Evolutionary conservation across 23 tunicate species (phyloP).

Genomic region (Styela plicata): DNA sequence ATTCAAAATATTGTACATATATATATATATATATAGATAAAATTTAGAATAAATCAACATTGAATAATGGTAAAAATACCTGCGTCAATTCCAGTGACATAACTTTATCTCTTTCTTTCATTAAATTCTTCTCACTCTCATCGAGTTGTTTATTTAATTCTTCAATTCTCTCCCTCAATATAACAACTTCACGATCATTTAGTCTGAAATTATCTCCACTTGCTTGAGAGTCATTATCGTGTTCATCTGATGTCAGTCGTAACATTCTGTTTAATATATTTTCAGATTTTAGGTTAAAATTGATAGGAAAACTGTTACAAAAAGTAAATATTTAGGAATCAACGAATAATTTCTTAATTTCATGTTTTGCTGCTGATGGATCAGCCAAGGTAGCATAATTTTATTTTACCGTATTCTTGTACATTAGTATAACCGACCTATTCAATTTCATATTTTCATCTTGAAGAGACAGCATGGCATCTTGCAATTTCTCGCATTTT

Average conservation of each 20-base stretch:
- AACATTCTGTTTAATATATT: background rate
- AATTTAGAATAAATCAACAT: too few relatives aligned
- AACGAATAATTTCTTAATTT: too few relatives aligned
- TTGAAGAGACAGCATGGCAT: conserved; percentile 59
- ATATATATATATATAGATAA: too few relatives aligned
- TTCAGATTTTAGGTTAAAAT: too few relatives aligned
- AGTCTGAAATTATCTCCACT: background rate
- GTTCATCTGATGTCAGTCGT: background rate
- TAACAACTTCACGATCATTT: background rate
- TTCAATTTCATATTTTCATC: conserved; percentile 58
- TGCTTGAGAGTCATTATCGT: background rate
- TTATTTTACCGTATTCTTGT: too few relatives aligned
- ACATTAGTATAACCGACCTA: too few relatives aligned
- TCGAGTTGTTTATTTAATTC: background rate
- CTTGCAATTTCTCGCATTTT: conserved; percentile 55
- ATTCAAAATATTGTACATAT: too few relatives aligned
- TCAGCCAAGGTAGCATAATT: too few relatives aligned
- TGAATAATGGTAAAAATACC: too few relatives aligned
- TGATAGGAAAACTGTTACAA: too few relatives aligned
- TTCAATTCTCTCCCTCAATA: background rate
- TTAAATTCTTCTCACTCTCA: background rate
- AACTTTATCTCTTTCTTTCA: background rate
- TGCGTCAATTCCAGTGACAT: background rate
- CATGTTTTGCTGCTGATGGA: too few relatives aligned
- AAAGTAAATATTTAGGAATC: too few relatives aligned